Conservation (phyloP, 1,140 invertebrate genomes). For the Diorhabda sublineata region DNA sequence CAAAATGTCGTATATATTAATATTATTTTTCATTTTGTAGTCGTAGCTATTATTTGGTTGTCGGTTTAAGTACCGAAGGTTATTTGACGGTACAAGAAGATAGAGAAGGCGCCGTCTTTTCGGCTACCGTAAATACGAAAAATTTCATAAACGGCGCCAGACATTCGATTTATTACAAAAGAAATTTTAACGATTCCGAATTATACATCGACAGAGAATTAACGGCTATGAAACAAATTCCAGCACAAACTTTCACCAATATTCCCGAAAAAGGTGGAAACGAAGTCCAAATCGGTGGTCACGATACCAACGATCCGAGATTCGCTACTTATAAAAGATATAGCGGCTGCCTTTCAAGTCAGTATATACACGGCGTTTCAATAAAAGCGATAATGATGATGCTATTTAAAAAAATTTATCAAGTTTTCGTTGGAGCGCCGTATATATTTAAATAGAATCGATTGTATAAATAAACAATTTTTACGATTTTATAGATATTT, state of each 20-base stretch:
- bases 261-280: slow-evolving; percentile 63
- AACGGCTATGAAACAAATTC: slow-evolving; percentile 62
- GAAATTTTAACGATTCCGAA: slow-evolving; percentile 65
- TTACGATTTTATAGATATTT: slow-evolving; percentile 60
- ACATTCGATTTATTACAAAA: slow-evolving; percentile 80
- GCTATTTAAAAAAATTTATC: too few relatives aligned
- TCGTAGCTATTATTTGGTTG: slow-evolving; percentile 75
- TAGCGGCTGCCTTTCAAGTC: slow-evolving; percentile 85
- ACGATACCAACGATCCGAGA: slow-evolving; percentile 75
- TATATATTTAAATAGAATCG: not conserved
- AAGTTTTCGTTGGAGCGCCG: too few relatives aligned
- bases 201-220: slow-evolving; percentile 72
- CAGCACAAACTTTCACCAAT: slow-evolving; percentile 61
- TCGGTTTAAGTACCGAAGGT: slow-evolving; percentile 75
- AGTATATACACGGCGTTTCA: slow-evolving; percentile 42
- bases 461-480: not conserved
- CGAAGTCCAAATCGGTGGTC: slow-evolving; percentile 80
- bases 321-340: slow-evolving; percentile 79
- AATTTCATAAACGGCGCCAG: slow-evolving; percentile 78
- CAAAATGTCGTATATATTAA: not conserved
- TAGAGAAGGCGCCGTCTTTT: slow-evolving; percentile 65
- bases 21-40: slow-evolving; percentile 48
- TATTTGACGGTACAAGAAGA: slow-evolving; percentile 82
- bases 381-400: too few relatives aligned
- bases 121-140: slow-evolving; percentile 65